These are phyloP conservation scores for Diarsia rubi DNA, from an alignment of 2,888 invertebrate species.

Conservation along the genomic window DNA sequence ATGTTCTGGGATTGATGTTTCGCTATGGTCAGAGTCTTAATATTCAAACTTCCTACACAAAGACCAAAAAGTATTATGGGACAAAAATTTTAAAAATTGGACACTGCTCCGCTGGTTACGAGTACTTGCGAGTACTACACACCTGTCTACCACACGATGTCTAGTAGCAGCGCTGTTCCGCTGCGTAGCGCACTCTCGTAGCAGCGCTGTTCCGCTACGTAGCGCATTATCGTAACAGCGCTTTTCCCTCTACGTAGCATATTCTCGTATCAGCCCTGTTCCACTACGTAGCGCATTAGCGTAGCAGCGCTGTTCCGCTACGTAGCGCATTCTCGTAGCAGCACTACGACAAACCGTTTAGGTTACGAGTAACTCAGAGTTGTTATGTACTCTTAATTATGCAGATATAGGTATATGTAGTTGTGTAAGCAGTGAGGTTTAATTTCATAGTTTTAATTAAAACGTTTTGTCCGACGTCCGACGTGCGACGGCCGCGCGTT, in stretches of 20 bases:
- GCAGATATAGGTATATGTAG: neutral
- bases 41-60: no score
- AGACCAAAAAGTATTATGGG: no score
- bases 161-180: conserved; percentile 17
- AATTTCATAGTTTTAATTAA: conserved; percentile 2
- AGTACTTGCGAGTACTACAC: no score
- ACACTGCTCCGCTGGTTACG: no score
- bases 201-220: conserved; percentile 14
- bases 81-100: no score
- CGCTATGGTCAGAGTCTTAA: neutral
- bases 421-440: neutral
- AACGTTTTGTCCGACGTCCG: neutral
- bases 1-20: neutral
- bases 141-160: neutral
- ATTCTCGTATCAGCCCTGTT: conserved; percentile 14
- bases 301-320: conserved; percentile 19
- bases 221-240: conserved; percentile 17
- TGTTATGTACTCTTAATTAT: conserved; percentile 5
- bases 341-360: conserved; percentile 28
- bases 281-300: conserved; percentile 6
- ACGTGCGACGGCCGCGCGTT: neutral
- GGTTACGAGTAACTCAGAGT: conserved; percentile 13
- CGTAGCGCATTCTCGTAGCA: conserved; percentile 19
- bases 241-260: conserved; percentile 9
- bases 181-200: conserved; percentile 19